Conservation (phyloP, 1,140 invertebrate species). For the Calliphora vicina region DNA sequence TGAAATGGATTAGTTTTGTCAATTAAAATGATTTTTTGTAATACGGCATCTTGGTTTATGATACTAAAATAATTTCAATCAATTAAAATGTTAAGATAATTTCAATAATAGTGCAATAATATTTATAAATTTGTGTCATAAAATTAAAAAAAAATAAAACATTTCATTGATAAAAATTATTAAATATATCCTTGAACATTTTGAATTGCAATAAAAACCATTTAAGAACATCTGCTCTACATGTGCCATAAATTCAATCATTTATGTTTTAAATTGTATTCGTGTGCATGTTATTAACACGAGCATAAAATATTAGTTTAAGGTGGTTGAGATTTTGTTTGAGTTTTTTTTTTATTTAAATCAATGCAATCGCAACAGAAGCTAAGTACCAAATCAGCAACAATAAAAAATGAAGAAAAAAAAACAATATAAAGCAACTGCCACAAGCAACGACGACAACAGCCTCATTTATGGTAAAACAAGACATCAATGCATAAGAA, state of each 20-base stretch:
- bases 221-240: neutral
- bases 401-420: neutral
- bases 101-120: too few species aligned
- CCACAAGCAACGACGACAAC: too few species aligned
- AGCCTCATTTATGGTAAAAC: too few species aligned
- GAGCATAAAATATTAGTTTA: conserved; percentile 1
- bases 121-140: too few species aligned
- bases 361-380: neutral
- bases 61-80: too few species aligned
- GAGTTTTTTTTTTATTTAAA: neutral
- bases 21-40: too few species aligned
- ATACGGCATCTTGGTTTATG: too few species aligned
- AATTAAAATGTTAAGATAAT: too few species aligned
- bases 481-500: neutral
- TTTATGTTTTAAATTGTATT: neutral
- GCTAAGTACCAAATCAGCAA: neutral
- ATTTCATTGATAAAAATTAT: too few species aligned
- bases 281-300: neutral
- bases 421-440: too few species aligned
- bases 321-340: neutral
- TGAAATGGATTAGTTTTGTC: too few species aligned
- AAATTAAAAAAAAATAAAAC: too few species aligned
- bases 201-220: neutral
- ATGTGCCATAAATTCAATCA: neutral
- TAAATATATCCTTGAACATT: neutral